Percentiles rank a stretch among this genome's conserved stretches.
Evolutionary conservation across 2,113 vertebrate species (phyloP).

Genomic region (Polyodon spathula): DNA sequence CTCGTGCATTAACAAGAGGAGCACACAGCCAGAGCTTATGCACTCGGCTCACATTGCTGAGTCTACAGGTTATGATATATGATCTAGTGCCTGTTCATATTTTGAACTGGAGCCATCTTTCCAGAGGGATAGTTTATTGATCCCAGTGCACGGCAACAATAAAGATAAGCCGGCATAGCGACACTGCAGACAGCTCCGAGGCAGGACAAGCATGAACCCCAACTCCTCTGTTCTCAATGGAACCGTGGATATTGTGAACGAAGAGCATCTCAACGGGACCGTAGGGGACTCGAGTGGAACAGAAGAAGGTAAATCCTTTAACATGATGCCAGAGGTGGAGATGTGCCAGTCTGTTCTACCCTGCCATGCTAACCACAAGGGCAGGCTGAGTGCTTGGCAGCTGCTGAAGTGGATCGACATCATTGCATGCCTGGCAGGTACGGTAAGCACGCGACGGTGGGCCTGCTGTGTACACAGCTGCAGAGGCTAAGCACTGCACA

Average conservation of each 20-base stretch:
- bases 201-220: background rate
- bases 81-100: too few species aligned
- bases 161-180: constrained; percentile 4
- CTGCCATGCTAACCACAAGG: constrained; percentile 43
- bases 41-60: too few species aligned
- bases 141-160: background rate
- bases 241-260: background rate
- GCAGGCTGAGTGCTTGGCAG: constrained; percentile 51
- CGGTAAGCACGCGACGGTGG: constrained; percentile 4
- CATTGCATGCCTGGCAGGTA: constrained; percentile 60
- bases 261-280: too few species aligned
- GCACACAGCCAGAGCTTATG: too few species aligned
- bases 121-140: background rate
- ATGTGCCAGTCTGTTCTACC: constrained; percentile 54
- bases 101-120: background rate
- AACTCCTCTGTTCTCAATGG: background rate
- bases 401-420: constrained; percentile 64
- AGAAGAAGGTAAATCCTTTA: background rate
- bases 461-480: background rate
- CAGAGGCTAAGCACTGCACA: background rate
- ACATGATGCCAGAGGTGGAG: constrained; percentile 26
- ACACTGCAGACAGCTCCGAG: background rate
- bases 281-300: background rate
- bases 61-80: too few species aligned
- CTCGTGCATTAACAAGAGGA: too few species aligned